Base-by-base conservation (phyloP, 2,797 vertebrate genomes). In the Rhinatrema bivittatum region DNA sequence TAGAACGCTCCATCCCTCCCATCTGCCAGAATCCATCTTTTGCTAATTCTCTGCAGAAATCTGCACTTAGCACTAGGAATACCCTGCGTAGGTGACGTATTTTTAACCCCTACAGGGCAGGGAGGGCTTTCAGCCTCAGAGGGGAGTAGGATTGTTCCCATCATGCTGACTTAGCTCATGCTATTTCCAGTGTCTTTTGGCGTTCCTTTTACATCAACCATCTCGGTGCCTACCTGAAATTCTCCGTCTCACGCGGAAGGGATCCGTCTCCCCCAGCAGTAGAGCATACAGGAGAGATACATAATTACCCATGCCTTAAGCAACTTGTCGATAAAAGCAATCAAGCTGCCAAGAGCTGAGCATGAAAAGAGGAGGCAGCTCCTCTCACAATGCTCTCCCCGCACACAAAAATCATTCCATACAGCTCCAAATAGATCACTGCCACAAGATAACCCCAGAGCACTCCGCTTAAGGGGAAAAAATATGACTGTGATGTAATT, bases 401-500 rank as follows among this genome's bases (percentile, higher is more conserved):
- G 0, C 2, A n/a, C 11, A 7, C 40, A 32, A 24, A 20, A 36
- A 19, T 10, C 36, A 20, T 47, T 20, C 16, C 2, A 3, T 0
- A 2, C 7, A 39, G 24, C 4, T 10, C 18, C 35, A 10, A 26
- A 11, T 4, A 9, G 23, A 5, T 39, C 31, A 5, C 5, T 3
- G 3, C 14, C 30, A 53, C 50, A 44, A 36, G 54, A 36, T 56
- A 60, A 44, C 47, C 69, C 47, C 1, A 36, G 61, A 60, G 39
- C 1, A 5, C 41, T 62, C 24, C 4, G 56, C 4, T 8, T 39
- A 33, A 59, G 11, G 9, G 42, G 39, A 42, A 56, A 55, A 46
- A 53, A 44, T 52, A 66, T 12, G 73, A 70, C 64, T 63, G 72
- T 75, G 55, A 63, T 77, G 75, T 81, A 86, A 84, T 85, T 86